Conservation (phyloP, 2,888 invertebrate genomes). For the Erannis defoliaria region DNA sequence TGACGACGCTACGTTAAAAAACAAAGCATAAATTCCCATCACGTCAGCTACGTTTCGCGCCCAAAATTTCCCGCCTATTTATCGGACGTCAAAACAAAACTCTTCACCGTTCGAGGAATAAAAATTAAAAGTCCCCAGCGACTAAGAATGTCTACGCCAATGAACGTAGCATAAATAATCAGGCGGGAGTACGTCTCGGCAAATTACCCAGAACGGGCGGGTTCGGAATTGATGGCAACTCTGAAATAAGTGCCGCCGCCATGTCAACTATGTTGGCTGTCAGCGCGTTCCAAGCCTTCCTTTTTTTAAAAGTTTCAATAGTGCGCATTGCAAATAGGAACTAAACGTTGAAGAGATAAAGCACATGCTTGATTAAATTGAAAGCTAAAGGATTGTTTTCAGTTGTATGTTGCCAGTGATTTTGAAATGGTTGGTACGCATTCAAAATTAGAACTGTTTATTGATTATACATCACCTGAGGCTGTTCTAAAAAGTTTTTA, state of each 20-base stretch:
- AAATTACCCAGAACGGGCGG: constrained; percentile 80
- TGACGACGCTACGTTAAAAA: constrained; percentile 28
- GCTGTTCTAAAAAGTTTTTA: no score
- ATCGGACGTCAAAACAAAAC: constrained; percentile 63
- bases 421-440: constrained; percentile 4
- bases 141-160: constrained; percentile 65
- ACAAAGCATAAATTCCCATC: constrained; percentile 51
- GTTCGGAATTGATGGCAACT: constrained; percentile 66
- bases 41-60: constrained; percentile 48
- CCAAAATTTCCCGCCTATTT: constrained; percentile 54
- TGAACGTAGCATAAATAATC: constrained; percentile 78
- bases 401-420: constrained; percentile 1
- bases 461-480: no score
- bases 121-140: constrained; percentile 61
- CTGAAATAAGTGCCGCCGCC: constrained; percentile 69
- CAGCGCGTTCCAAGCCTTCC: constrained; percentile 56
- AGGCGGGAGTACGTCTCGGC: constrained; percentile 72
- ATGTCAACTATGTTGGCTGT: constrained; percentile 66
- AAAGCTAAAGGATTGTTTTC: constrained; percentile 7
- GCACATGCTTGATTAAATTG: neutral
- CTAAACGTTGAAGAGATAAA: constrained; percentile 49
- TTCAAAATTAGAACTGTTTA: constrained; percentile 12
- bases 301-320: constrained; percentile 51
- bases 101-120: constrained; percentile 50
- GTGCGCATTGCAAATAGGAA: constrained; percentile 61